Conservation (phyloP, 2,797 vertebrate species). For the Manis crassicaudata region DNA sequence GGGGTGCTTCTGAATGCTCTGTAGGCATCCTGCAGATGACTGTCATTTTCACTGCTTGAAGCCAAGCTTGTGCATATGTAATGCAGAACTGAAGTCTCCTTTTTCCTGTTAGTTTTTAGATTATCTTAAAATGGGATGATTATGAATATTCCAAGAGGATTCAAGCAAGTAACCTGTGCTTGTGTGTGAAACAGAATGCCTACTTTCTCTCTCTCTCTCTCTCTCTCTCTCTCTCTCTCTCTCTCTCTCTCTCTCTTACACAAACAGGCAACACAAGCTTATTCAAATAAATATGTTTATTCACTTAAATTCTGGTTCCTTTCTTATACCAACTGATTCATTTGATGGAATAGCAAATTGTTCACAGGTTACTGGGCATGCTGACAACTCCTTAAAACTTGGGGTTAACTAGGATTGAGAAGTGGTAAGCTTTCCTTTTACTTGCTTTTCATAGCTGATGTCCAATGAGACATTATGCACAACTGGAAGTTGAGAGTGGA, state of each 20-base stretch:
- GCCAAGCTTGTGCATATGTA: background rate
- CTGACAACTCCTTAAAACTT: background rate
- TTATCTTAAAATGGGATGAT: no score
- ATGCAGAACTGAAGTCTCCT: no score
- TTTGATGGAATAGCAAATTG: background rate
- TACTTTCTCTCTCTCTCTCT: background rate
- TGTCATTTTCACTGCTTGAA: background rate
- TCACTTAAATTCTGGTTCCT: background rate
- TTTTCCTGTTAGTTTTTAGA: no score
- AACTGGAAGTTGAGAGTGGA: background rate
- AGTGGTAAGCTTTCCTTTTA: slow-evolving; percentile 10
- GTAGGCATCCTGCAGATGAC: background rate
- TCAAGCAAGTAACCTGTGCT: background rate
- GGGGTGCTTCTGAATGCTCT: background rate
- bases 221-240: background rate
- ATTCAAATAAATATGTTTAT: background rate
- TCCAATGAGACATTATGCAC: background rate
- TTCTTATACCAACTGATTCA: background rate
- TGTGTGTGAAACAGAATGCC: background rate
- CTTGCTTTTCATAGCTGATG: background rate
- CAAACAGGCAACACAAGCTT: background rate
- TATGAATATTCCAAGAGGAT: no score
- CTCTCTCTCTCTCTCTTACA: background rate
- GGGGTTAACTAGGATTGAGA: background rate
- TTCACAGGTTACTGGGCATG: background rate